These are phyloP conservation scores for Urophycis tenuis DNA, from an alignment of 2,797 vertebrate species.

Conservation along the genomic window DNA sequence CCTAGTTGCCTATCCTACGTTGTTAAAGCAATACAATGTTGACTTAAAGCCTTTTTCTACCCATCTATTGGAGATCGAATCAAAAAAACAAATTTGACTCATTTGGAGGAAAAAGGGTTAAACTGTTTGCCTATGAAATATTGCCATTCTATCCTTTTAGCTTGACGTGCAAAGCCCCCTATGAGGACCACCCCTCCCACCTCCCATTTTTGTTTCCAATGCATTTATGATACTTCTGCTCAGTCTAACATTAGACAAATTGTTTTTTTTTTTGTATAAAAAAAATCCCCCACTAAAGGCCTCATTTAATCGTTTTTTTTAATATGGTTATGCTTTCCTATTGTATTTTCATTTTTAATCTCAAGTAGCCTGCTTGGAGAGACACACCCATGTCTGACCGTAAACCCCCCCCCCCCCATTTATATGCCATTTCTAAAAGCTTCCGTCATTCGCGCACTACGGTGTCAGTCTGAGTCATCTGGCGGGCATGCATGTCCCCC, in stretches of 20 bases:
- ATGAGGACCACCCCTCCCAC: conserved; percentile 26
- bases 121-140: conserved; percentile 17
- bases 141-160: conserved; percentile 29
- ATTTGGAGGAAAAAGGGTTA: neutral
- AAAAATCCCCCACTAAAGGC: conserved; percentile 24
- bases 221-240: conserved; percentile 7
- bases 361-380: neutral
- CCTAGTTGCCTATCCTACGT: conserved; percentile 27
- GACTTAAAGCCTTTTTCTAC: conserved; percentile 6
- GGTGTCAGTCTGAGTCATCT: neutral
- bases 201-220: neutral
- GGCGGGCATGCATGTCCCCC: neutral
- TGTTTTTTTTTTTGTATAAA: conserved; percentile 6
- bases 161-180: conserved; percentile 41
- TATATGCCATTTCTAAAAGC: neutral
- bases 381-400: neutral
- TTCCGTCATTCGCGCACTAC: neutral
- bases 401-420: neutral
- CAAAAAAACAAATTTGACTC: conserved; percentile 14
- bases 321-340: conserved; percentile 1
- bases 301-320: conserved; percentile 23
- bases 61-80: conserved; percentile 29
- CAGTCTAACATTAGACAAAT: conserved; percentile 16
- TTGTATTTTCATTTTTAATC: neutral
- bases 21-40: neutral